Conservation (phyloP, 1,140 invertebrate genomes). For the Ceratoteleas bidentatus region DNA sequence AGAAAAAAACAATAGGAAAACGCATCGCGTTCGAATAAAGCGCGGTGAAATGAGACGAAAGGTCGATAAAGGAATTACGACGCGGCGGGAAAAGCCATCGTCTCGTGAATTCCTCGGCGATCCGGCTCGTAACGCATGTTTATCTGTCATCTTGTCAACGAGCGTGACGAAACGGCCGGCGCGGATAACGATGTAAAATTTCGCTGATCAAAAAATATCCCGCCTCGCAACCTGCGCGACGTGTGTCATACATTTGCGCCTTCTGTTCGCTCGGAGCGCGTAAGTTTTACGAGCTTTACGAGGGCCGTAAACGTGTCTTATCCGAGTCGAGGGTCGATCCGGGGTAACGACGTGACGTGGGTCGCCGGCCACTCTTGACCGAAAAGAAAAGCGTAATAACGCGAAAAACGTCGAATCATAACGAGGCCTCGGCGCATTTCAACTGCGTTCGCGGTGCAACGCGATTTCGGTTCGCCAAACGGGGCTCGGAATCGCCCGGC, state of each 20-base stretch:
- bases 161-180: constrained; percentile 27
- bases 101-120: constrained; percentile 5
- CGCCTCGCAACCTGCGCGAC: constrained; percentile 43
- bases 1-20: no score
- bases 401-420: constrained; percentile 50
- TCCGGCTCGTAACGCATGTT: constrained; percentile 27
- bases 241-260: constrained; percentile 63
- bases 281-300: constrained; percentile 62
- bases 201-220: constrained; percentile 59
- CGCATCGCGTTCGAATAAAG: no score
- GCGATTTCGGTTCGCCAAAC: no score
- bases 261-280: constrained; percentile 53
- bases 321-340: constrained; percentile 48
- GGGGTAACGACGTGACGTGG: constrained; percentile 51
- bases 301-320: constrained; percentile 60
- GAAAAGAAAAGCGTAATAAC: constrained; percentile 50
- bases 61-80: not conserved
- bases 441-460: no score
- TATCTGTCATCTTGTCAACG: constrained; percentile 54
- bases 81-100: constrained; percentile 7
- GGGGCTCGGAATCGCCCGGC: no score
- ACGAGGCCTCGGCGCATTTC: constrained; percentile 1
- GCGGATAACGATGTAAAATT: constrained; percentile 60
- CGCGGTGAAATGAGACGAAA: not conserved
- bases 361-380: constrained; percentile 39